These are phyloP conservation scores for Drosophila merina DNA, from an alignment of 2,888 invertebrate genomes.

Conservation along the genomic window DNA sequence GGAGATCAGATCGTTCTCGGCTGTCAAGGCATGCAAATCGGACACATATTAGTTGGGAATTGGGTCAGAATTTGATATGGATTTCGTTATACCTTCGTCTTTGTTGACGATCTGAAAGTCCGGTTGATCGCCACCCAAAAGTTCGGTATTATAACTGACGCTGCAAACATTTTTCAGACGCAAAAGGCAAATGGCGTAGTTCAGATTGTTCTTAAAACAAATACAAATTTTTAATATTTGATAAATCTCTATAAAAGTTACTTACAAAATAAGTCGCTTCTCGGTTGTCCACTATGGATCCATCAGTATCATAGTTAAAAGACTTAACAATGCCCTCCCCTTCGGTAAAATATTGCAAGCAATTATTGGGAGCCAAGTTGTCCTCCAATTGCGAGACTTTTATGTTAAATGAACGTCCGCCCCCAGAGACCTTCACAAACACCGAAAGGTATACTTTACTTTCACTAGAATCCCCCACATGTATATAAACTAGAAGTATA, in stretches of 20 bases:
- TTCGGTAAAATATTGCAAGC: slow-evolving; percentile 88
- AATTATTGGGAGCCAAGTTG: slow-evolving; percentile 85
- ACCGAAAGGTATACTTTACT: slow-evolving; percentile 87
- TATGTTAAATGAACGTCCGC: slow-evolving; percentile 87
- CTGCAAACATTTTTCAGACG: slow-evolving; percentile 87
- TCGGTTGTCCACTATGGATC: slow-evolving; percentile 85
- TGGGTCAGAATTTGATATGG: background rate
- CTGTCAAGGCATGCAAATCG: slow-evolving; percentile 79
- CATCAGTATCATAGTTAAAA: slow-evolving; percentile 88
- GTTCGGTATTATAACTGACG: slow-evolving; percentile 86
- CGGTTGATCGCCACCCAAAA: slow-evolving; percentile 84
- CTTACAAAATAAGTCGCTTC: slow-evolving; percentile 87
- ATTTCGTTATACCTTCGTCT: slow-evolving; percentile 85
- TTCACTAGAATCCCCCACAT: slow-evolving; percentile 87
- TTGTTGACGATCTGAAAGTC: slow-evolving; percentile 89
- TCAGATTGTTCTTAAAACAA: slow-evolving; percentile 88
- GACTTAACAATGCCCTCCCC: slow-evolving; percentile 87
- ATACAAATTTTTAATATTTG: background rate
- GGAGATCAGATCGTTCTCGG: slow-evolving; percentile 87
- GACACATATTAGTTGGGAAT: background rate
- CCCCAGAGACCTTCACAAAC: slow-evolving; percentile 85
- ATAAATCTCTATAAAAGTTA: too few relatives aligned
- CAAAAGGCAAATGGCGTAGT: slow-evolving; percentile 90
- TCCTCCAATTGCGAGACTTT: slow-evolving; percentile 85
- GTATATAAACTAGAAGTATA: slow-evolving; percentile 87